These are phyloP conservation scores for Corythornis vintsioides DNA, from an alignment of 2,113 vertebrate genomes.

Conservation along the genomic window DNA sequence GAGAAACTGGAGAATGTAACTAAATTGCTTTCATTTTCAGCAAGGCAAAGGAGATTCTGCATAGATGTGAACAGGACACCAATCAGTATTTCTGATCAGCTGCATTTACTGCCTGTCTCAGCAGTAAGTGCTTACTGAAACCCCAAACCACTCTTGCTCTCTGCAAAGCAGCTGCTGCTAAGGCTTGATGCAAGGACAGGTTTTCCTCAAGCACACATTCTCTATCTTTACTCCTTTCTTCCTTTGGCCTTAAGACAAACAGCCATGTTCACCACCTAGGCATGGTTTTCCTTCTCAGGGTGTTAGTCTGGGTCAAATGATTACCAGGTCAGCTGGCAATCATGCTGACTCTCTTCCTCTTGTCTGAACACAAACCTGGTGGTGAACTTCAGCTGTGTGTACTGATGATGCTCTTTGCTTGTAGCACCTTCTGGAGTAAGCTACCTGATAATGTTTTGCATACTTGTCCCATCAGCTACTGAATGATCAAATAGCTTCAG, in stretches of 20 bases:
- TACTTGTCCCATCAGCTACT: background rate
- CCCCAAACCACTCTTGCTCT: background rate
- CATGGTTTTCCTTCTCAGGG: background rate
- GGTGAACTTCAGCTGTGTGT: background rate
- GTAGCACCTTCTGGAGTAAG: background rate
- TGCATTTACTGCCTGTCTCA: background rate
- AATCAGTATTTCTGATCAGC: background rate
- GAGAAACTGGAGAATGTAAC: background rate
- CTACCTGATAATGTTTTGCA: background rate
- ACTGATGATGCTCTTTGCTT: background rate
- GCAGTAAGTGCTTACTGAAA: background rate
- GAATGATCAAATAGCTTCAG: background rate
- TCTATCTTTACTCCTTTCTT: background rate
- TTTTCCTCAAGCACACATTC: background rate
- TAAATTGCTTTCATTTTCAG: slow-evolving; percentile 1
- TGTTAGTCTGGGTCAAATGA: background rate
- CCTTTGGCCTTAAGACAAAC: background rate
- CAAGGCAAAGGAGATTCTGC: background rate
- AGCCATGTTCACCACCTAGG: accelerated
- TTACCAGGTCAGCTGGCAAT: background rate
- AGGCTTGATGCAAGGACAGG: background rate
- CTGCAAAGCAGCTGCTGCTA: background rate
- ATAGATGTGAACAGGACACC: background rate
- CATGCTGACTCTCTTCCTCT: background rate
- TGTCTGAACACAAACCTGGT: background rate